Evolutionary conservation across 2,888 invertebrate species (phyloP).

Genomic region (Ophonus ardosiacus): DNA sequence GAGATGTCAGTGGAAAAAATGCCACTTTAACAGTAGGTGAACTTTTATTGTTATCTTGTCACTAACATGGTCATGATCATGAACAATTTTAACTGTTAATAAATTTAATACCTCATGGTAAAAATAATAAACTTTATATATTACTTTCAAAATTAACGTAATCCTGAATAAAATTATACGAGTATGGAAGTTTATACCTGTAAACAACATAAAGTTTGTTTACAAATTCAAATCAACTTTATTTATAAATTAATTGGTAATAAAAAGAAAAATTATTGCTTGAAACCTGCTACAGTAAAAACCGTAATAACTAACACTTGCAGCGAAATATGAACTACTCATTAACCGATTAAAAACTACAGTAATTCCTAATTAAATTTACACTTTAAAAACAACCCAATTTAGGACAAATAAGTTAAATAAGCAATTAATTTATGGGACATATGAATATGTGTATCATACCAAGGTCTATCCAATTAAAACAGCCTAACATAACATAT

Average conservation of each 20-base stretch:
- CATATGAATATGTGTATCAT: constrained; percentile 42
- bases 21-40: no score
- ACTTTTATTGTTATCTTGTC: no score
- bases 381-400: constrained; percentile 18
- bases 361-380: constrained; percentile 28
- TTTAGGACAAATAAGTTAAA: constrained; percentile 45
- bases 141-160: no score
- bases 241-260: constrained; percentile 20
- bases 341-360: constrained; percentile 10
- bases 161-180: no score
- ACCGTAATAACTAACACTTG: constrained; percentile 9
- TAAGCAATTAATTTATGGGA: constrained; percentile 34
- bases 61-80: no score
- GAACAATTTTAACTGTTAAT: no score
- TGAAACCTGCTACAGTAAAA: not conserved
- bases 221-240: not conserved
- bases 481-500: constrained; percentile 41
- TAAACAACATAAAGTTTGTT: not conserved
- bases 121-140: no score
- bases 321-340: not conserved
- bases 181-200: not conserved
- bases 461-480: constrained; percentile 53
- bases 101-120: no score
- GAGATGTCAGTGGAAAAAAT: no score
- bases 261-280: not conserved